phyloP scores from a whole-genome alignment of 2,888 invertebrate genomes.

The Acleris holmiana region DNA sequence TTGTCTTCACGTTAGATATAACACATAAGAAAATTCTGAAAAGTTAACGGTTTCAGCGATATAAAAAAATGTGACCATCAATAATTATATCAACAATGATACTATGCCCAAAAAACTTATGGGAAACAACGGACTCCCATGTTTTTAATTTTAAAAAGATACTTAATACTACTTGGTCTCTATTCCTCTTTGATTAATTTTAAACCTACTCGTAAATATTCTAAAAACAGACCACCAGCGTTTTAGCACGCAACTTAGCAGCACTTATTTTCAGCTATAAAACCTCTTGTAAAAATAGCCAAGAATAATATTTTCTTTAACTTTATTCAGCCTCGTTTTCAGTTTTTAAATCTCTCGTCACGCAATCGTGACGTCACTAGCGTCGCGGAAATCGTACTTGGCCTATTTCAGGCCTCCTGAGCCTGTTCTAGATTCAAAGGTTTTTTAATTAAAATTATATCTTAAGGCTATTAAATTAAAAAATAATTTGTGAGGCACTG shows the following conservation, averaged over 20 bases:
- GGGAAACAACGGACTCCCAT: too few relatives aligned
- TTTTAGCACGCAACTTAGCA: neutral
- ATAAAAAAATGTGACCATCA: too few relatives aligned
- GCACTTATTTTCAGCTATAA: constrained; percentile 19
- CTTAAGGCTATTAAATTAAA: constrained; percentile 2
- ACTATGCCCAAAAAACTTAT: too few relatives aligned
- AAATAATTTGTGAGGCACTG: constrained; percentile 13
- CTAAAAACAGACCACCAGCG: constrained; percentile 9
- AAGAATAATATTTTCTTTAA: constrained; percentile 39
- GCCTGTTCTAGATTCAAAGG: constrained; percentile 36
- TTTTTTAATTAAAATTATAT: constrained; percentile 27
- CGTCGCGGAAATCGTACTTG: constrained; percentile 66
- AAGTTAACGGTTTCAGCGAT: too few relatives aligned
- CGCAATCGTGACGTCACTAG: constrained; percentile 53
- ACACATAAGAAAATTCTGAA: too few relatives aligned
- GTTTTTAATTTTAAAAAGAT: too few relatives aligned
- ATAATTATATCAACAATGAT: too few relatives aligned
- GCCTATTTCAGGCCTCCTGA: constrained; percentile 59
- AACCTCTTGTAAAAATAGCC: constrained; percentile 8
- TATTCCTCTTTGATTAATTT: too few relatives aligned
- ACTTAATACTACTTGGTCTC: too few relatives aligned
- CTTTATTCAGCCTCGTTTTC: constrained; percentile 10
- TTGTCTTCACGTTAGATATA: too few relatives aligned
- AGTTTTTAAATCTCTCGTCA: constrained; percentile 37
- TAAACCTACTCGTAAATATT: neutral